Evolutionary conservation across 2,888 invertebrate genomes (phyloP), one percentile per base, ranked within the genome.

Genomic region (Ornithoptera priamus): DNA sequence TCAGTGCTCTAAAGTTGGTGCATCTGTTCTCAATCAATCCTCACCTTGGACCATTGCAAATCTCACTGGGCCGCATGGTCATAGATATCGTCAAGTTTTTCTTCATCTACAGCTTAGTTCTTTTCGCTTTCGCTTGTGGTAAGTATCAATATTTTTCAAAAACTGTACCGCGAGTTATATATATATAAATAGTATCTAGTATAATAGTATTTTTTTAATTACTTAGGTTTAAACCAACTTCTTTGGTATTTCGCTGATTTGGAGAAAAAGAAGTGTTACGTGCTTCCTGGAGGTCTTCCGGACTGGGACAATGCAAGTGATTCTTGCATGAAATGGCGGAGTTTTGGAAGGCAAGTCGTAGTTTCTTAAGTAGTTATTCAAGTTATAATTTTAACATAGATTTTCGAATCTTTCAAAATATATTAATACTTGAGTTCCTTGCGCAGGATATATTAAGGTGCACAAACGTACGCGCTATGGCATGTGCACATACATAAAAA

Each of bases 11-110:
- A 71, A 99, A 99, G 88, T 87, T 98, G 83, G 96, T 98, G 24
- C 97, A 98, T 84, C 93, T 98, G 79, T 98, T 98, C 90, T 98
- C 97, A 67, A 97, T 98, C 79, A 98, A 98, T 90, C 98, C 98
- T 4, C 97, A 98, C 85, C 88, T 98, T 78, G 98, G 98, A 3
- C 98, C 98, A 4, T 93, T 98, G 76, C 98, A 98, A 93, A 97
- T 98, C 78, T 98, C 98, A 0, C 93, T 98, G 59, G 98, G 98
- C 0, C 93, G 97, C 70, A 97, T 97, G 97, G 95, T 97, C 77
- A 96, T 96, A 75, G 98, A 98, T 81, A 98, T 98, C 77, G 95
- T 98, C 73, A 98, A 98, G 86, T 98, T 98, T 92, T 97, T 97
- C 91, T 96, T 97, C 85, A 97, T 98, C 83, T 98, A 97, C 86